Base-by-base conservation (phyloP, 2,888 invertebrate genomes). In the Bembecia ichneumoniformis region DNA sequence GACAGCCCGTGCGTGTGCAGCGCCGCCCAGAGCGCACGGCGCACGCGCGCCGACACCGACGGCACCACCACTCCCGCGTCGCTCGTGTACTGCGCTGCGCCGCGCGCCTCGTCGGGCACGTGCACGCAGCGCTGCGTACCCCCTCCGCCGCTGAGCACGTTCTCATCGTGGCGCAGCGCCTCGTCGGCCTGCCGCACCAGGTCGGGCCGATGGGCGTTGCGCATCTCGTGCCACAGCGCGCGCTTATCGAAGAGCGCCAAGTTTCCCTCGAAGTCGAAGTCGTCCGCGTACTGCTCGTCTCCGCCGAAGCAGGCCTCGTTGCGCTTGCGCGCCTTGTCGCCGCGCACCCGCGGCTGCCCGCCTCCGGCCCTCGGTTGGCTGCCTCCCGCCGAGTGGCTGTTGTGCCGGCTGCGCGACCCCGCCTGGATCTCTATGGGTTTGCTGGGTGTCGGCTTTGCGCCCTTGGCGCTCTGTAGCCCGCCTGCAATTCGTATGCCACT, bases 251-350 rank as follows among this genome's bases (percentile, higher is more conserved):
- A 97, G 47, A 97, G 86, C 16, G 96, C 96, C 50, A 97, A 88
- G 86, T 97, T 97, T 57, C 95, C 96, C 73, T 97, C 97, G 88
- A 97, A 97, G 88, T 97, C 97, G 87, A 97, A 97, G 64, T 97
- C 97, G 70, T 93, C 89, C 58, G 82, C 88, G 48, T 91, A 74
- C 49, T 91, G 90, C 58, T 93, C 92, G 9, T 91, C 82, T 43
- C 92, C 91, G 28, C 93, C 94, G 81, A 95, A 95, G 71, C 94
- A 94, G 50, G 92, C 92, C 71, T 94, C 93, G 75, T 93, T 91
- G 60, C 90, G 89, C 65, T 90, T 82, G 50, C 89, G 83, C 62
- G 81, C 82, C 64, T 81, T 86, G 52, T 74, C 76, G 46, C 49
- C 49, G 46, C 43, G 88, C 61, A 91, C 89, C 20, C 91, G 77